Base-by-base conservation (phyloP, 2,113 vertebrate species). In the Hippocampus comes region DNA sequence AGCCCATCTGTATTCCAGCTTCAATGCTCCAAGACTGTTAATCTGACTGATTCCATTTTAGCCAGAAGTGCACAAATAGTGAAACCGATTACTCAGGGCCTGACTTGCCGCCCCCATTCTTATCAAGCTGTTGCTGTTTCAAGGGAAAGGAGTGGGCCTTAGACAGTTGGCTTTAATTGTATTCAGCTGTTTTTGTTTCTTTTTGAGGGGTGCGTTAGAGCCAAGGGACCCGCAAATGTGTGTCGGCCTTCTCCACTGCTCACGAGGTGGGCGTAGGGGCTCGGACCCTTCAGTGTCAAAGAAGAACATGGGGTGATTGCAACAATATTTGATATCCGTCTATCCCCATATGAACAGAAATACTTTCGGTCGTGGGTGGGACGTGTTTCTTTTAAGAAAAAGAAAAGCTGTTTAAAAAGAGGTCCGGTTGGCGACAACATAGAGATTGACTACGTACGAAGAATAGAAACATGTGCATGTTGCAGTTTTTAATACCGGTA, bases 121-220 rank as follows among this genome's bases (percentile, higher is more conserved):
- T 17, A 3, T 18, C 30, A 60, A n/a, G 56, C 65, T 67, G 43
- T 43, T 67, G 57, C 53, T 72, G 63, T 75, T 82, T 67, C 55
- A 48, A 21, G 20, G 72, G 70, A 87, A 88, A 87, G 42, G 63
- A 83, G 70, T 73, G 74, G 79, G 87, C 82, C 83, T 80, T 83
- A 84, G 85, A 80, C 84, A 79, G 77, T 87, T 27, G 46, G 74
- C 70, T 51, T 73, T 91, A 91, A 92, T 91, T 89, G 76, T 82
- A 66, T 87, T 86, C 91, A 92, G 91, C 87, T 91, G 91, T 86
- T 84, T 83, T 65, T 82, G 71, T 84, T 82, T 85, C 61, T 69
- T 81, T 77, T 56, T 72, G 68, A 41, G 74, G 74, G 53, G 67
- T 59, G 77, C 78, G 70, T 75, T 23, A 69, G 63, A 76, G 74